Evolutionary conservation across 2,888 invertebrate genomes (phyloP).

Genomic region (Dicranocentrus wangi): DNA sequence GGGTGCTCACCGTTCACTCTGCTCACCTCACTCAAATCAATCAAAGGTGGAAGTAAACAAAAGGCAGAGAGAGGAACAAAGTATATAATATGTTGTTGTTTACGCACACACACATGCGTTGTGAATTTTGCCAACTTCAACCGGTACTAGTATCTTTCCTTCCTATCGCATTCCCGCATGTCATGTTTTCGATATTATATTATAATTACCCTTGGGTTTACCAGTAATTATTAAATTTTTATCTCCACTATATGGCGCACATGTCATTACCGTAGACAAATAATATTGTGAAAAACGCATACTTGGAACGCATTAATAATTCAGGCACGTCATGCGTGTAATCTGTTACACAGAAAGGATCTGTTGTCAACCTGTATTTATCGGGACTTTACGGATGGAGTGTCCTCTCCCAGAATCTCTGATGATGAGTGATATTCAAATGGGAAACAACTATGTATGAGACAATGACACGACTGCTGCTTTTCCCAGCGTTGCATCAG

Average conservation of each 20-base stretch:
- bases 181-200: constrained; percentile 17
- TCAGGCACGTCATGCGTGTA: neutral
- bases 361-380: neutral
- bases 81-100: too few species aligned
- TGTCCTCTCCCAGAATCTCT: too few species aligned
- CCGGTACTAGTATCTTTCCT: constrained; percentile 1
- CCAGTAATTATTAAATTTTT: constrained; percentile 17
- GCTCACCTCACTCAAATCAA: too few species aligned
- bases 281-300: neutral
- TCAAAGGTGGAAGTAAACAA: too few species aligned
- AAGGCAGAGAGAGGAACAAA: too few species aligned
- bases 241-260: neutral
- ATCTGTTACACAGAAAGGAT: neutral
- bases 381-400: too few species aligned
- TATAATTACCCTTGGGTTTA: constrained; percentile 34
- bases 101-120: too few species aligned
- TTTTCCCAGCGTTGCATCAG: too few species aligned
- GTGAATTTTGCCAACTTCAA: neutral
- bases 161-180: neutral
- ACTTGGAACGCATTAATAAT: neutral
- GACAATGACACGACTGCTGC: neutral
- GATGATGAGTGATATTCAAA: neutral
- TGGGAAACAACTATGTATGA: neutral
- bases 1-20: too few species aligned
- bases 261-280: neutral